Conservation (phyloP, 2,797 vertebrate genomes). For the Acrossocheilus wenchowensis region DNA sequence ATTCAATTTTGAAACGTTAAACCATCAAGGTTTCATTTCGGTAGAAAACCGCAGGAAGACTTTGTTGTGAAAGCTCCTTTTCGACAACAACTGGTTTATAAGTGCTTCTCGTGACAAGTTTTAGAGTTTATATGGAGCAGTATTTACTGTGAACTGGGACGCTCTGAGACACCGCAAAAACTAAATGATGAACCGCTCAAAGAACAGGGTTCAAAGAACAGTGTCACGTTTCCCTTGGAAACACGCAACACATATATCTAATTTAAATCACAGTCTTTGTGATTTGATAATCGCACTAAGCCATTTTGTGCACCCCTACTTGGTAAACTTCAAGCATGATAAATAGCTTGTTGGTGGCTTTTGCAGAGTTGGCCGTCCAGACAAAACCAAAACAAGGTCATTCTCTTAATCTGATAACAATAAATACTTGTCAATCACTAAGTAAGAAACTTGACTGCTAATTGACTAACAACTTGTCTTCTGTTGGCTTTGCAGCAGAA, state of each 20-base stretch:
- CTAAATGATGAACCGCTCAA: neutral
- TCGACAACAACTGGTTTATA: neutral
- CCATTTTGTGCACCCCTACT: neutral
- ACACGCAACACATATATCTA: neutral
- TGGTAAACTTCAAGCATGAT: neutral
- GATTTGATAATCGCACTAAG: neutral
- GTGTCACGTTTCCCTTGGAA: neutral
- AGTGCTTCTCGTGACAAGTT: neutral
- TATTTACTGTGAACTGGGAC: neutral
- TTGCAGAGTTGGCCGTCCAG: neutral
- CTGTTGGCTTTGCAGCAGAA: conserved; percentile 34
- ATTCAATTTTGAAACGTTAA: neutral
- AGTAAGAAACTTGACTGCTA: conserved; percentile 33
- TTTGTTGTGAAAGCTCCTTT: neutral
- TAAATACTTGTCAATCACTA: conserved; percentile 6
- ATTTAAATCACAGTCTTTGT: neutral
- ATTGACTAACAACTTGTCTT: conserved; percentile 48
- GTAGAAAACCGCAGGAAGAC: neutral
- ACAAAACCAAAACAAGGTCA: conserved; percentile 3
- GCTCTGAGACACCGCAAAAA: neutral
- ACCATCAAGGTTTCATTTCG: neutral
- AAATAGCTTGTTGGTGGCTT: neutral
- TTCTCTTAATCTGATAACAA: neutral
- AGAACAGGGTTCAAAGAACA: neutral
- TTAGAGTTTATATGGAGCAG: neutral